Evolutionary conservation across 2,797 vertebrate genomes (phyloP).

Genomic region (Dryobates pubescens): DNA sequence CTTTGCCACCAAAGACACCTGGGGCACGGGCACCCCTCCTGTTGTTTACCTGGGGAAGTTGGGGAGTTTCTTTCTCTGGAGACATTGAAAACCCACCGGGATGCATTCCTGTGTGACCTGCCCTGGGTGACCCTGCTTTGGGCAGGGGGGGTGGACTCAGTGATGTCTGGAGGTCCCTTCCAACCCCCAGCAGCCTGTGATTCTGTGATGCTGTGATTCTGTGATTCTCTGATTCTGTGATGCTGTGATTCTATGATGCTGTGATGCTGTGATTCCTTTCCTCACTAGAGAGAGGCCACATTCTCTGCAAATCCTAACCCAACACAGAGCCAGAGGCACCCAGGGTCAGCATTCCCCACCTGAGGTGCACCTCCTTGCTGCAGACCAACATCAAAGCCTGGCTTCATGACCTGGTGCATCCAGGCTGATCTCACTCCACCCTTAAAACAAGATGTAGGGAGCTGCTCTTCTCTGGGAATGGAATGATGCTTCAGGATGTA

Average conservation of each 20-base stretch:
- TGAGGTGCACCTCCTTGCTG: neutral
- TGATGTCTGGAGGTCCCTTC: no score
- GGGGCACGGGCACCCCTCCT: neutral
- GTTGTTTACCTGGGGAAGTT: neutral
- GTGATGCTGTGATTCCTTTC: neutral
- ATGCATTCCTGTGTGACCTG: no score
- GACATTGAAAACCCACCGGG: no score
- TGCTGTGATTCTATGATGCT: no score
- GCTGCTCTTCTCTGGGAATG: neutral
- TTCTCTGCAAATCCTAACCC: neutral
- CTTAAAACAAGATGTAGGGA: neutral
- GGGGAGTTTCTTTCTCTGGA: no score
- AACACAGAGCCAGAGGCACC: neutral
- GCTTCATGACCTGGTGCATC: accelerated
- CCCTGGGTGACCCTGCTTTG: no score
- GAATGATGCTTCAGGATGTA: neutral
- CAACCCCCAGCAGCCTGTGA: no score
- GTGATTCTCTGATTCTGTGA: neutral
- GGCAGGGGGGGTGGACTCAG: no score
- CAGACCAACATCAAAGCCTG: neutral
- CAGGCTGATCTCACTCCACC: neutral
- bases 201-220: no score
- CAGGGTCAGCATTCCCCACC: neutral
- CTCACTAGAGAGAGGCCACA: neutral
- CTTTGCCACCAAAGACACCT: neutral